Conservation (phyloP, 2,797 vertebrate genomes). For the Alca torda region DNA sequence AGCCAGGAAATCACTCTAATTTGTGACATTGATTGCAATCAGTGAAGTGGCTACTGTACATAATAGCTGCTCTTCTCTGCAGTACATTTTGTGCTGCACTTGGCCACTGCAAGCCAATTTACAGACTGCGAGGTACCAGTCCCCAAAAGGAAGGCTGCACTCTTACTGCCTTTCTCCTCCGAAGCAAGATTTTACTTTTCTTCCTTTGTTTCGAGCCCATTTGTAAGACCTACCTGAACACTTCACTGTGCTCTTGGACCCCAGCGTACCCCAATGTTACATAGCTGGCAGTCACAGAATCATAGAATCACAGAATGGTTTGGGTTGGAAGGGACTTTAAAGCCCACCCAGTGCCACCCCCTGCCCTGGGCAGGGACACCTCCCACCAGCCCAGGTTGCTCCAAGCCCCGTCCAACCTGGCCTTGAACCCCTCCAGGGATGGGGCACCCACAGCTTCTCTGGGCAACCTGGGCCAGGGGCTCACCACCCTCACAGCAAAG, state of each 20-base stretch:
- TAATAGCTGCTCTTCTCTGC: conserved; percentile 46
- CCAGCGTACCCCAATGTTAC: background rate
- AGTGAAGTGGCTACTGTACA: conserved; percentile 65
- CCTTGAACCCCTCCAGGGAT: too few relatives aligned
- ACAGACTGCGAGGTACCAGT: background rate
- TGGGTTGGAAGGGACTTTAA: background rate
- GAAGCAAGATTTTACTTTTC: background rate
- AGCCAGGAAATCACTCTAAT: conserved; percentile 65
- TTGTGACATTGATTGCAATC: conserved; percentile 72
- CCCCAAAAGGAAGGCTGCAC: background rate
- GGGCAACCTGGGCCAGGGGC: too few relatives aligned
- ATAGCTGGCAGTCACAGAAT: background rate
- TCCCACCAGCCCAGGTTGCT: too few relatives aligned
- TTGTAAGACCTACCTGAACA: background rate
- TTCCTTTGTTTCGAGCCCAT: background rate
- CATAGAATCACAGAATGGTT: background rate
- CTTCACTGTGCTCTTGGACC: background rate
- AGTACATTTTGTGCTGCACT: conserved; percentile 31
- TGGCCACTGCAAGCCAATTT: conserved; percentile 33
- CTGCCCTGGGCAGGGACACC: too few relatives aligned
- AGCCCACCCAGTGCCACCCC: too few relatives aligned
- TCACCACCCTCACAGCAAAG: too few relatives aligned
- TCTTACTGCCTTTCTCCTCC: background rate
- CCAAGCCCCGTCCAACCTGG: too few relatives aligned
- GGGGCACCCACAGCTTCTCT: too few relatives aligned